A percentile compares a stretch with the other conserved stretches of the same genome.
phyloP scores from a whole-genome alignment of 1,140 invertebrate species.

The Drosophila burlai region DNA sequence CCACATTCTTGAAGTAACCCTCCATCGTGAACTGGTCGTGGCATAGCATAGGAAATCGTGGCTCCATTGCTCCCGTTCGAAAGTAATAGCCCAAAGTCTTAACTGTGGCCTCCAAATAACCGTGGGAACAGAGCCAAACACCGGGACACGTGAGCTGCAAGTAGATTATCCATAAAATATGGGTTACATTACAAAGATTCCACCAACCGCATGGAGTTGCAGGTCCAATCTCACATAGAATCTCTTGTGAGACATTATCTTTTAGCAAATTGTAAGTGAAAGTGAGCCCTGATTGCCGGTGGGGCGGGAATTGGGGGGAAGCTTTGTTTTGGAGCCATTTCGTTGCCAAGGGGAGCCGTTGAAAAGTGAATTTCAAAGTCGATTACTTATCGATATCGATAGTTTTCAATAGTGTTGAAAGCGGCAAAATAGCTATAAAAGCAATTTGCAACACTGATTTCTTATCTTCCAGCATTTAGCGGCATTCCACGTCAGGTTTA shows the following conservation, averaged over 20 bases:
- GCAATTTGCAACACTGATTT: not conserved
- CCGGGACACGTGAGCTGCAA: conserved; percentile 80
- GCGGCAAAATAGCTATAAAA: too few relatives aligned
- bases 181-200: not conserved
- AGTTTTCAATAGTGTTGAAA: too few relatives aligned
- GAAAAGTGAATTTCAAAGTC: conserved; percentile 30
- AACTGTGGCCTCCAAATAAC: conserved; percentile 75
- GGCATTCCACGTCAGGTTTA: conserved; percentile 53
- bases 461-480: conserved; percentile 13
- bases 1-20: conserved; percentile 73
- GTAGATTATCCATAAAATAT: not conserved
- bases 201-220: conserved; percentile 72
- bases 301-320: conserved; percentile 35
- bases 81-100: conserved; percentile 83
- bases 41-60: conserved; percentile 77
- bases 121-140: conserved; percentile 82
- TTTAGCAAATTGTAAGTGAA: conserved; percentile 19
- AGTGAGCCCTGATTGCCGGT: conserved; percentile 16
- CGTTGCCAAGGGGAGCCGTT: conserved; percentile 62
- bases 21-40: conserved; percentile 82
- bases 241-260: conserved; percentile 61
- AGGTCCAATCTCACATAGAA: conserved; percentile 66
- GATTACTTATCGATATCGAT: conserved; percentile 16
- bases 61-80: conserved; percentile 80
- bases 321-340: conserved; percentile 60